Percentiles rank a stretch among this genome's conserved stretches.
Evolutionary conservation across 64 coral and sea anemone genomes (phyloP).

Genomic region (Catalaphyllia jardinei): DNA sequence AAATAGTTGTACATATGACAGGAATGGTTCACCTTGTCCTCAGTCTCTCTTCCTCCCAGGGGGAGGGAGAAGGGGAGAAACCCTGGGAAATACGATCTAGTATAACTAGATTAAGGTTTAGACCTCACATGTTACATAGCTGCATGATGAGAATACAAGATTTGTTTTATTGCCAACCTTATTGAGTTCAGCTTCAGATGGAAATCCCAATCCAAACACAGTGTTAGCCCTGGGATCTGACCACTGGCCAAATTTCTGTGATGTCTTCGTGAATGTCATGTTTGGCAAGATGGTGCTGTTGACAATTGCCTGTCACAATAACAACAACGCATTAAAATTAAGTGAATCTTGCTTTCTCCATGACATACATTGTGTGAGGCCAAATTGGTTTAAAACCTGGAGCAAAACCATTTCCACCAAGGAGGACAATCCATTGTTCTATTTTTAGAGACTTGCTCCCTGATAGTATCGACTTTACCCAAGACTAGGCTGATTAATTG

Average conservation of each 20-base stretch:
- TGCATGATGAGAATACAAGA: background rate
- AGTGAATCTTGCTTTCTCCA: background rate
- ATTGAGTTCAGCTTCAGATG: slow-evolving; percentile 88
- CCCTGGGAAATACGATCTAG: too few relatives aligned
- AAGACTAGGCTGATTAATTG: too few relatives aligned
- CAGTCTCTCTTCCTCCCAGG: too few relatives aligned
- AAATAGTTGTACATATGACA: too few relatives aligned
- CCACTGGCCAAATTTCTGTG: slow-evolving; percentile 99
- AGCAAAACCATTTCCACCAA: too few relatives aligned
- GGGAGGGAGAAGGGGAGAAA: too few relatives aligned
- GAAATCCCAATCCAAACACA: slow-evolving; percentile 94
- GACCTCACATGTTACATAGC: background rate
- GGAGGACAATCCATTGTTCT: too few relatives aligned
- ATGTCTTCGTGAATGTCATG: slow-evolving; percentile 98
- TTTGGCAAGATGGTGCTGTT: slow-evolving; percentile 94
- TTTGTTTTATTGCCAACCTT: slow-evolving; percentile 60
- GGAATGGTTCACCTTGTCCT: too few relatives aligned
- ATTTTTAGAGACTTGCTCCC: too few relatives aligned
- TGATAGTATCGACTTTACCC: too few relatives aligned
- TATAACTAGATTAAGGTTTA: background rate
- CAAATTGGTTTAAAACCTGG: too few relatives aligned
- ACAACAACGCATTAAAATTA: background rate
- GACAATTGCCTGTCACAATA: slow-evolving; percentile 72
- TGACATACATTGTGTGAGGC: too few relatives aligned
- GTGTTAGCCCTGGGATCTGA: slow-evolving; percentile 87